These are phyloP conservation scores for Epinotia nisella DNA, from an alignment of 2,888 invertebrate genomes.

Conservation along the genomic window DNA sequence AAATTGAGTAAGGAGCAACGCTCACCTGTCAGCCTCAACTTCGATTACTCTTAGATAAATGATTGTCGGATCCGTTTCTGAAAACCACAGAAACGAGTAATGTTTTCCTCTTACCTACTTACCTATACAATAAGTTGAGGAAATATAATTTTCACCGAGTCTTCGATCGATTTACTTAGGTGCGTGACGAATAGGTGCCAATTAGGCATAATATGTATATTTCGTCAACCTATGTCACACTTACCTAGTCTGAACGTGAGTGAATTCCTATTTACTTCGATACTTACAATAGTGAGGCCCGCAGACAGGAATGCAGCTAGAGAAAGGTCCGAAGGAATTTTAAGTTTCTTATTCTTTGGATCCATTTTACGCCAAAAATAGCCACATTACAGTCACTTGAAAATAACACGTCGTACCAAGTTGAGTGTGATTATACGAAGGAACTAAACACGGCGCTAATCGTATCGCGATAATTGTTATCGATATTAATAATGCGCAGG, in stretches of 20 bases:
- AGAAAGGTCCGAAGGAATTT: slow-evolving; percentile 55
- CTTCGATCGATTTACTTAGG: too few relatives aligned
- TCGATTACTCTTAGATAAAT: too few relatives aligned
- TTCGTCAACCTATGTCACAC: background rate
- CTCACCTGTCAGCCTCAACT: too few relatives aligned
- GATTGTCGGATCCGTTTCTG: too few relatives aligned
- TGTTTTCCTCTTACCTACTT: too few relatives aligned
- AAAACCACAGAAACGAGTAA: too few relatives aligned
- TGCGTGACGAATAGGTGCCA: background rate
- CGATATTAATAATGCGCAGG: slow-evolving; percentile 60
- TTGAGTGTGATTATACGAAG: slow-evolving; percentile 59
- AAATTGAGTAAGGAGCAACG: too few relatives aligned
- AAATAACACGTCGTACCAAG: slow-evolving; percentile 60
- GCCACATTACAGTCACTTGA: slow-evolving; percentile 46
- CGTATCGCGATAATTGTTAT: slow-evolving; percentile 76
- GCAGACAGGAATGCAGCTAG: slow-evolving; percentile 58
- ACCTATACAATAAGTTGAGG: too few relatives aligned
- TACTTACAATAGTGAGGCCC: slow-evolving; percentile 67
- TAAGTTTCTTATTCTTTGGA: slow-evolving; percentile 45
- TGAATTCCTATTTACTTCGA: background rate
- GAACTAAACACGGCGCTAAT: slow-evolving; percentile 65
- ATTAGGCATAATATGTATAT: background rate
- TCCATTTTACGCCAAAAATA: slow-evolving; percentile 51
- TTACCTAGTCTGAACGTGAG: background rate
- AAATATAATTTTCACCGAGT: too few relatives aligned